These are phyloP conservation scores for Crossaster papposus DNA, from an alignment of 53 echinoderm and acorn worm genomes.

Conservation along the genomic window DNA sequence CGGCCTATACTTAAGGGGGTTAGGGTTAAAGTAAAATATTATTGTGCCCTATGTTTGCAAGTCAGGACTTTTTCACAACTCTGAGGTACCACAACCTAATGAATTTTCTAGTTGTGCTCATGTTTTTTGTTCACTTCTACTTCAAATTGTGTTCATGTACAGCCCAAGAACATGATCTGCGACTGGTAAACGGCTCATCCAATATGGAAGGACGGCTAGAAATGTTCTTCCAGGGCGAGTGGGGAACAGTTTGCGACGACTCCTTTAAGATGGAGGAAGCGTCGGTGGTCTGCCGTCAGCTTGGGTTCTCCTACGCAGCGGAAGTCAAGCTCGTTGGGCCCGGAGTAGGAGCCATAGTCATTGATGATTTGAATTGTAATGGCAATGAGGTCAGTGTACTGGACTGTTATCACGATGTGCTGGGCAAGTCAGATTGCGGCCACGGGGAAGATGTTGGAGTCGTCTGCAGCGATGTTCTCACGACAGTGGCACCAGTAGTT, in stretches of 20 bases:
- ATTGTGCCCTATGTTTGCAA: too few species aligned
- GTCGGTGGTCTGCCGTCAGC: conserved; percentile 26
- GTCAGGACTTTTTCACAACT: too few species aligned
- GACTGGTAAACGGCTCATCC: background rate
- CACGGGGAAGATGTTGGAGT: background rate
- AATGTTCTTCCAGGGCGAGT: conserved; percentile 2
- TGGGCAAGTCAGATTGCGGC: background rate
- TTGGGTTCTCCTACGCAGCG: background rate
- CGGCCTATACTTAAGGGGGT: too few species aligned
- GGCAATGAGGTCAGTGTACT: conserved; percentile 29
- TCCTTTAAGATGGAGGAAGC: background rate
- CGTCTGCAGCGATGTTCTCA: background rate
- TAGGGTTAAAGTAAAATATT: too few species aligned
- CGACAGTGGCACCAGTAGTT: background rate
- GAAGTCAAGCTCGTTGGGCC: background rate
- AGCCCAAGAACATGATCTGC: background rate
- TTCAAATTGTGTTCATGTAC: background rate
- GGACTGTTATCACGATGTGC: conserved; percentile 25
- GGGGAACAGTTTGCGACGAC: conserved; percentile 2
- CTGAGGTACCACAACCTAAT: too few species aligned
- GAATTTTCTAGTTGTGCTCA: too few species aligned
- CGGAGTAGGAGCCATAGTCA: background rate
- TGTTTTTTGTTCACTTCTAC: too few species aligned
- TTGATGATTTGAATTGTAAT: conserved; percentile 35
- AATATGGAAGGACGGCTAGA: conserved; percentile 5